Conservation (phyloP, 1,140 invertebrate genomes). For the Tachypleus tridentatus region DNA sequence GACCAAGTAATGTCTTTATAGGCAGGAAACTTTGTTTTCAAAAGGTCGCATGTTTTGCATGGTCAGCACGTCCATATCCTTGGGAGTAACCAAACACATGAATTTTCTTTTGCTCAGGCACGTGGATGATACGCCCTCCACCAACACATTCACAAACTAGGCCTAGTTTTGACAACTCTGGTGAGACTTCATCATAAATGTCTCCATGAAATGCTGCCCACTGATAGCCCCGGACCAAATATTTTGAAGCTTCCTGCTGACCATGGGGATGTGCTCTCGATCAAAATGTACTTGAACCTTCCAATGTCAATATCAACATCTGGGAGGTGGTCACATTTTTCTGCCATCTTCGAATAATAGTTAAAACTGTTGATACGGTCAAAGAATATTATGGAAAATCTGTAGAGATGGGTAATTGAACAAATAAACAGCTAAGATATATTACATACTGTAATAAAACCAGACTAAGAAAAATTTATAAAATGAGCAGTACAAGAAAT, state of each 20-base stretch:
- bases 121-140: constrained; percentile 70
- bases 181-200: constrained; percentile 50
- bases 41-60: constrained; percentile 52
- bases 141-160: constrained; percentile 60
- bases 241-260: constrained; percentile 39
- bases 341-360: constrained; percentile 4
- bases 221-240: constrained; percentile 59
- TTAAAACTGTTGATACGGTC: too few relatives aligned
- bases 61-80: constrained; percentile 74
- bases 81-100: constrained; percentile 79
- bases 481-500: too few relatives aligned
- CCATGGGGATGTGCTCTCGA: constrained; percentile 48
- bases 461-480: too few relatives aligned
- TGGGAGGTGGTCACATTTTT: constrained; percentile 38
- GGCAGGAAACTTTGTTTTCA: constrained; percentile 57
- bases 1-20: constrained; percentile 58
- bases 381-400: too few relatives aligned
- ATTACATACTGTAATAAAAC: too few relatives aligned
- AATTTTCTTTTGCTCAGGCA: constrained; percentile 54
- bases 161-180: constrained; percentile 38
- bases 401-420: too few relatives aligned
- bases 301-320: constrained; percentile 73
- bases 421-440: too few relatives aligned
- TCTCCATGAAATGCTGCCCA: constrained; percentile 60
- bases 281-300: constrained; percentile 75